phyloP scores from a whole-genome alignment of 2,888 invertebrate genomes.

The Polydrusus tereticollis region DNA sequence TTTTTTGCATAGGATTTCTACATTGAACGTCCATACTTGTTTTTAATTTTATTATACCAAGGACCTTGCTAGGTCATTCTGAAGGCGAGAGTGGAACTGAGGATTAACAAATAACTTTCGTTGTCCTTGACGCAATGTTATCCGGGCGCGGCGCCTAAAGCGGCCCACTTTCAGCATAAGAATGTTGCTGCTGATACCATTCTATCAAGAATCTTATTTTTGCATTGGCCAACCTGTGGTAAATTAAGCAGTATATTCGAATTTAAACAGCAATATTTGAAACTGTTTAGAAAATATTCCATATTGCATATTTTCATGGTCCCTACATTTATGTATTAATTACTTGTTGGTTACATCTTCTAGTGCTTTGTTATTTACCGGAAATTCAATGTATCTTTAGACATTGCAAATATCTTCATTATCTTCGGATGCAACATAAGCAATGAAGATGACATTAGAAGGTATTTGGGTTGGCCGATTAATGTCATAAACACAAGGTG shows the following conservation, averaged over 20 bases:
- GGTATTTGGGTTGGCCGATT: conserved; percentile 52
- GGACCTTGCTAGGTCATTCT: conserved; percentile 38
- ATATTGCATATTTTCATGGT: too few relatives aligned
- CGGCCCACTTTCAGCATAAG: conserved; percentile 40
- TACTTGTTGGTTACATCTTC: too few relatives aligned
- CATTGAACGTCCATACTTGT: background rate
- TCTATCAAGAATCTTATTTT: conserved; percentile 15
- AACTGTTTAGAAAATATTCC: too few relatives aligned
- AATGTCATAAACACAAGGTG: conserved; percentile 56
- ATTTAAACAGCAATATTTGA: background rate
- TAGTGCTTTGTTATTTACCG: too few relatives aligned
- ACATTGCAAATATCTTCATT: background rate
- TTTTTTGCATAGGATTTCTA: background rate
- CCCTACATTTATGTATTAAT: too few relatives aligned
- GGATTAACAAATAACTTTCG: conserved; percentile 45
- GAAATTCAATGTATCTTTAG: background rate
- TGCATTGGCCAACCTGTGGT: background rate
- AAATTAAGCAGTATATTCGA: background rate
- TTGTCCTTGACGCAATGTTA: conserved; percentile 43
- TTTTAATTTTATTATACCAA: background rate
- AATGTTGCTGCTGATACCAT: conserved; percentile 19
- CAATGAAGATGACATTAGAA: conserved; percentile 47
- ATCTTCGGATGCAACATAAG: background rate
- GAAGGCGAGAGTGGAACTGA: conserved; percentile 45
- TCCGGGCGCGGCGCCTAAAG: conserved; percentile 36